These are phyloP conservation scores for Pseudolaguvia tuberculata DNA, from an alignment of 2,113 vertebrate species.

Conservation along the genomic window DNA sequence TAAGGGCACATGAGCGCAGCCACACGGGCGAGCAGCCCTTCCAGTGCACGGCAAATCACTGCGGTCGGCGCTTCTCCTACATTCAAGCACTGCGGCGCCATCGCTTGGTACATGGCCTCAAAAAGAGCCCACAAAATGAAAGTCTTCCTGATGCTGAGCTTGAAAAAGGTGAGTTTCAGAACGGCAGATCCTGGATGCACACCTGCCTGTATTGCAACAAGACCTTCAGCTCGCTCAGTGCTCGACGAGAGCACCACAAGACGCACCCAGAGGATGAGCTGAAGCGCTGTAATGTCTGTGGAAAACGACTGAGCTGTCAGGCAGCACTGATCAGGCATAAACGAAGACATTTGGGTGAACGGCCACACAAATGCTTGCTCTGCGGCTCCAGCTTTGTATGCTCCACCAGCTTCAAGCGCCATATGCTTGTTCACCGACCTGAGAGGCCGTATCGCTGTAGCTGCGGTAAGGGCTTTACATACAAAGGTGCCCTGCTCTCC, in stretches of 20 bases:
- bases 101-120: conserved; percentile 59
- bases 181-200: conserved; percentile 15
- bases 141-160: background rate
- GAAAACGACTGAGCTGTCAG: conserved; percentile 59
- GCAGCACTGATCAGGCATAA: conserved; percentile 58
- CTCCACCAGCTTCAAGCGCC: conserved; percentile 26
- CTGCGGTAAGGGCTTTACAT: conserved; percentile 65
- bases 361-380: conserved; percentile 49
- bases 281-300: conserved; percentile 51
- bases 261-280: conserved; percentile 45
- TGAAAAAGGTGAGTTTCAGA: conserved; percentile 1
- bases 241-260: conserved; percentile 51
- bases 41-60: conserved; percentile 53
- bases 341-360: conserved; percentile 50
- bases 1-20: conserved; percentile 71
- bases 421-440: conserved; percentile 23
- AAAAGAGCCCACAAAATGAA: conserved; percentile 8
- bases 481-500: conserved; percentile 66
- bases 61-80: conserved; percentile 65
- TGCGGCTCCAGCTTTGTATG: conserved; percentile 50
- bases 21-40: conserved; percentile 68
- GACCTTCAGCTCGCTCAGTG: conserved; percentile 54
- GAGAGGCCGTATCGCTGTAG: conserved; percentile 53
- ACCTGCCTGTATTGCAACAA: conserved; percentile 41
- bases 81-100: conserved; percentile 68